Percentiles rank a stretch among this genome's conserved stretches.
Conservation (phyloP, 35 echinoderm and acorn worm species). For the Ophiothrix spiculata region DNA sequence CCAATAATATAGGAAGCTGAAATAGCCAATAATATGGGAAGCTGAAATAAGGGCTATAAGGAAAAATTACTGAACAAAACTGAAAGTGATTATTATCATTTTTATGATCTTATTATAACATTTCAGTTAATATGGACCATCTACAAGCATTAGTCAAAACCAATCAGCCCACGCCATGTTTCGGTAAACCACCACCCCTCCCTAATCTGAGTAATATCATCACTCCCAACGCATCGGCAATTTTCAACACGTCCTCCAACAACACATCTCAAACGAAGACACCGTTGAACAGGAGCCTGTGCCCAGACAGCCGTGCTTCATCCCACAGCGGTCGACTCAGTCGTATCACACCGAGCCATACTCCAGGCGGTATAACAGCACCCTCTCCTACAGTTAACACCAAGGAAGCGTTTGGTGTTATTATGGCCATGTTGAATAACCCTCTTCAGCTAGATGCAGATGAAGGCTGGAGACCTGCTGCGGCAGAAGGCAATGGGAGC, state of each 20-base stretch:
- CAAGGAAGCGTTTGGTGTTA: constrained; percentile 76
- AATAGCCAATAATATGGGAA: no score
- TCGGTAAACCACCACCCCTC: not conserved
- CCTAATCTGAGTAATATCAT: not conserved
- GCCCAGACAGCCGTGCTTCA: constrained; percentile 31
- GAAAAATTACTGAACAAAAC: no score
- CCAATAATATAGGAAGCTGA: no score
- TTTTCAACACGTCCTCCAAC: not conserved
- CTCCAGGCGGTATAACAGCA: constrained; percentile 52
- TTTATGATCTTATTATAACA: no score
- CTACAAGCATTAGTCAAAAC: not conserved
- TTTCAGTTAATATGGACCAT: no score
- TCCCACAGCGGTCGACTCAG: constrained; percentile 4
- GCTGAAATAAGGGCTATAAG: no score
- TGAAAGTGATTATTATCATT: no score
- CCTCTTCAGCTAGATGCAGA: constrained; percentile 47
- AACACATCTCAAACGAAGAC: constrained; percentile 41
- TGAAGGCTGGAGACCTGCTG: constrained; percentile 9
- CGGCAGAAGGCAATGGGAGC: not conserved
- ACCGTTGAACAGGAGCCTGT: constrained; percentile 11
- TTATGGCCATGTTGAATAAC: constrained; percentile 74
- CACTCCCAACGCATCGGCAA: constrained; percentile 14
- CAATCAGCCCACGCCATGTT: constrained; percentile 2
- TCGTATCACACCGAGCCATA: constrained; percentile 40
- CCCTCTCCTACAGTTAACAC: constrained; percentile 92